Conservation (phyloP, 2,888 invertebrate genomes). For the Eudasyphora cyanicolor region DNA sequence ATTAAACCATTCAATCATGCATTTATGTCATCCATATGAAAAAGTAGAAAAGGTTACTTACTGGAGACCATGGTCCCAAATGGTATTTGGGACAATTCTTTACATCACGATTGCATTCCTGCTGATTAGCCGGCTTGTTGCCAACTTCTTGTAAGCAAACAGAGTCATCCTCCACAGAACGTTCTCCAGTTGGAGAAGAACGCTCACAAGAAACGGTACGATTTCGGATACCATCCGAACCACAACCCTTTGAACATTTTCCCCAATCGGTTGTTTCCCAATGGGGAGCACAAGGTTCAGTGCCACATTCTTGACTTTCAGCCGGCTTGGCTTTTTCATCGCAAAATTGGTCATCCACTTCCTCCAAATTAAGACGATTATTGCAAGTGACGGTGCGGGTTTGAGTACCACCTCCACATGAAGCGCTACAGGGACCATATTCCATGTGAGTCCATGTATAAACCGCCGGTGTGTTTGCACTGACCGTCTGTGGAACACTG, state of each 20-base stretch:
- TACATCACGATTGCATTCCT: conserved; percentile 88
- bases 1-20: not conserved
- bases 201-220: conserved; percentile 90
- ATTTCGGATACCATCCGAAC: conserved; percentile 86
- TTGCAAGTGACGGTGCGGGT: conserved; percentile 90
- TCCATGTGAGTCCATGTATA: conserved; percentile 89
- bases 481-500: conserved; percentile 88
- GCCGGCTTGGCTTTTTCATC: conserved; percentile 88
- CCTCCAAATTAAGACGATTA: conserved; percentile 85
- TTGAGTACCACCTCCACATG: conserved; percentile 95
- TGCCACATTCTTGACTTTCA: conserved; percentile 86
- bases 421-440: conserved; percentile 90
- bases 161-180: conserved; percentile 87
- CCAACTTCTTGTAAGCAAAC: conserved; percentile 86
- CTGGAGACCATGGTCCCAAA: conserved; percentile 93
- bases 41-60: conserved; percentile 79
- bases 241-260: conserved; percentile 90
- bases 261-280: conserved; percentile 92
- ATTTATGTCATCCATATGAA: not conserved
- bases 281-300: conserved; percentile 88
- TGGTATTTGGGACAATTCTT: conserved; percentile 92
- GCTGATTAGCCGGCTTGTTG: conserved; percentile 85
- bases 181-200: conserved; percentile 86
- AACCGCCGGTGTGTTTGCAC: conserved; percentile 85
- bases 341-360: conserved; percentile 89